These are phyloP conservation scores for Melanchra persicariae DNA, from an alignment of 2,888 invertebrate species.

Conservation along the genomic window DNA sequence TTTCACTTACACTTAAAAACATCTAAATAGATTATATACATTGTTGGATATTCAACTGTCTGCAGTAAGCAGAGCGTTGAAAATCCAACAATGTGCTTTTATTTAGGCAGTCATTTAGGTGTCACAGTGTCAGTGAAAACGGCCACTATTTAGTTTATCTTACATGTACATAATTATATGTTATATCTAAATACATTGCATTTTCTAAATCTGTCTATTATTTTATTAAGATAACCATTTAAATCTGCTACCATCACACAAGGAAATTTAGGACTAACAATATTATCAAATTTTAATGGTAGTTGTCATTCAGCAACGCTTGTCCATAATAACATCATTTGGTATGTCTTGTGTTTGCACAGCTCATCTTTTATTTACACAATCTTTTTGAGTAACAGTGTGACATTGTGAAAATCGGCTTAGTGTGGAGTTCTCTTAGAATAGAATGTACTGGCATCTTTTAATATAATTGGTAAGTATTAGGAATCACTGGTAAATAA, in stretches of 20 bases:
- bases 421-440: conserved; percentile 39
- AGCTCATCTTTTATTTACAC: conserved; percentile 39
- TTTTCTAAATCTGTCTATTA: conserved; percentile 74
- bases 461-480: conserved; percentile 52
- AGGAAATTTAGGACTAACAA: conserved; percentile 31
- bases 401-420: conserved; percentile 40
- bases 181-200: conserved; percentile 69
- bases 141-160: conserved; percentile 37
- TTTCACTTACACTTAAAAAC: neutral
- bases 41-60: neutral
- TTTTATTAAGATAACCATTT: conserved; percentile 61
- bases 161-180: conserved; percentile 66
- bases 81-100: neutral
- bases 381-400: conserved; percentile 44
- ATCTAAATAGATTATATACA: too few species aligned
- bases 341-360: conserved; percentile 49
- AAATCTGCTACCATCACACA: conserved; percentile 18
- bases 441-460: conserved; percentile 29
- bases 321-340: conserved; percentile 49
- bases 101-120: neutral
- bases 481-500: conserved; percentile 30
- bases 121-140: neutral
- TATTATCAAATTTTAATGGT: conserved; percentile 15
- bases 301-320: conserved; percentile 43
- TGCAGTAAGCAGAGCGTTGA: neutral